phyloP scores from a whole-genome alignment of 2,113 vertebrate genomes.

The Struthio camelus region DNA sequence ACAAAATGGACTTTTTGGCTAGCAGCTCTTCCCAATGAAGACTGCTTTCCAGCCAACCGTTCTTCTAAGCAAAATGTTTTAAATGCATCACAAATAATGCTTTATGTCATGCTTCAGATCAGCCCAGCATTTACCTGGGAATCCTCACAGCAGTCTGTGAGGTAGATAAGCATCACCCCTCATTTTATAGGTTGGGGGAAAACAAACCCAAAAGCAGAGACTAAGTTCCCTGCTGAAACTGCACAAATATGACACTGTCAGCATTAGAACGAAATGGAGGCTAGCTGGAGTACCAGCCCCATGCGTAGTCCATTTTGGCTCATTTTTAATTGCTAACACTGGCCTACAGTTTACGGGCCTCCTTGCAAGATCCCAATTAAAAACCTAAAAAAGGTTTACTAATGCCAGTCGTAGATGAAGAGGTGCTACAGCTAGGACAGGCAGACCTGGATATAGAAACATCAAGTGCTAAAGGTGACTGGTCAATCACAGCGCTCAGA shows the following conservation, averaged over 20 bases:
- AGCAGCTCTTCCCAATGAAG: rapidly evolving
- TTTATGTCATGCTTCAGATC: background rate
- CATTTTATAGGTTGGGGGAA: background rate
- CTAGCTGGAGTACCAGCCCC: background rate
- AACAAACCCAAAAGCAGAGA: background rate
- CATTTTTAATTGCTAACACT: background rate
- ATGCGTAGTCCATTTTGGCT: background rate
- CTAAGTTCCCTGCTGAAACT: background rate
- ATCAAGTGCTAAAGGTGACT: background rate
- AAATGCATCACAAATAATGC: rapidly evolving
- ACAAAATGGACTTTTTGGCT: background rate
- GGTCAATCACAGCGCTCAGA: rapidly evolving
- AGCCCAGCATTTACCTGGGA: rapidly evolving
- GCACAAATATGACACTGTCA: rapidly evolving
- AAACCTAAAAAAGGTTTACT: background rate
- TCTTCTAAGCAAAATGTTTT: background rate
- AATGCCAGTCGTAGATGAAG: background rate
- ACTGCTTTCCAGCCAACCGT: background rate
- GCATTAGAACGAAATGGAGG: rapidly evolving
- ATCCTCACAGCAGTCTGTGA: background rate
- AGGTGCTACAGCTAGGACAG: background rate
- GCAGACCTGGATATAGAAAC: background rate
- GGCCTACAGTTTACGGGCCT: background rate
- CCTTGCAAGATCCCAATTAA: background rate
- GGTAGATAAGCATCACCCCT: rapidly evolving